Conservation (phyloP, 2,797 vertebrate genomes). For the Poeciliopsis presidionis region DNA sequence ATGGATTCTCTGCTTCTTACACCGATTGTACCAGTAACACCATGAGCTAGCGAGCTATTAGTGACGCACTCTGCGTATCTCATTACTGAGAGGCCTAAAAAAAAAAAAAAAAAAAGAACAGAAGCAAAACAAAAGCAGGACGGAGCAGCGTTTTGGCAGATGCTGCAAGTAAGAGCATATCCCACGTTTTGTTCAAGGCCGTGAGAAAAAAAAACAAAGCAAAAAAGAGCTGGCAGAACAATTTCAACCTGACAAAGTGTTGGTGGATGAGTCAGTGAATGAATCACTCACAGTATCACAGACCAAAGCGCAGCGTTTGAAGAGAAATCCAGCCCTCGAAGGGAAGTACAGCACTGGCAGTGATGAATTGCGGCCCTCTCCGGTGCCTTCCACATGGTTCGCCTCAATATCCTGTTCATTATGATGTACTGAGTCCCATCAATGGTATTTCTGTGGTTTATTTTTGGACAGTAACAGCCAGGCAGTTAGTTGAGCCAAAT, state of each 20-base stretch:
- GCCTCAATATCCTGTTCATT: conserved; percentile 68
- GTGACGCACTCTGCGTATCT: conserved; percentile 32
- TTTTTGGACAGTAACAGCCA: conserved; percentile 39
- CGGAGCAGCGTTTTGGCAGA: conserved; percentile 51
- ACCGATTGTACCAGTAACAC: conserved; percentile 26
- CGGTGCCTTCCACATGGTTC: conserved; percentile 63
- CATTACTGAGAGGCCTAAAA: conserved; percentile 36
- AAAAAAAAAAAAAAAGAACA: conserved; percentile 12
- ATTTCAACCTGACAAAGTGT: conserved; percentile 67
- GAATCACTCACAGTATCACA: conserved; percentile 63
- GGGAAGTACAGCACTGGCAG: conserved; percentile 49
- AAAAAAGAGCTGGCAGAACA: conserved; percentile 64
- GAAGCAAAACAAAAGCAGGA: conserved; percentile 54
- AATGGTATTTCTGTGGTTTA: conserved; percentile 41
- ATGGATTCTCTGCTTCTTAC: conserved; percentile 27
- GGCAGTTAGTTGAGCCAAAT: conserved; percentile 14
- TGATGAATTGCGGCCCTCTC: conserved; percentile 59
- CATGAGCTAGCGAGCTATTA: conserved; percentile 30
- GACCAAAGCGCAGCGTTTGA: conserved; percentile 61
- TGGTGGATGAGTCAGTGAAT: conserved; percentile 69
- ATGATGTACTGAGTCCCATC: conserved; percentile 58
- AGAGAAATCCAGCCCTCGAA: conserved; percentile 48
- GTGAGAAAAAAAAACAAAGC: conserved; percentile 49
- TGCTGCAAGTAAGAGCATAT: conserved; percentile 57
- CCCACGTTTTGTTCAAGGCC: conserved; percentile 57